A percentile compares a stretch with the other conserved stretches of the same genome.
Evolutionary conservation across 2,797 vertebrate genomes (phyloP).

Genomic region (Botia almorhae): DNA sequence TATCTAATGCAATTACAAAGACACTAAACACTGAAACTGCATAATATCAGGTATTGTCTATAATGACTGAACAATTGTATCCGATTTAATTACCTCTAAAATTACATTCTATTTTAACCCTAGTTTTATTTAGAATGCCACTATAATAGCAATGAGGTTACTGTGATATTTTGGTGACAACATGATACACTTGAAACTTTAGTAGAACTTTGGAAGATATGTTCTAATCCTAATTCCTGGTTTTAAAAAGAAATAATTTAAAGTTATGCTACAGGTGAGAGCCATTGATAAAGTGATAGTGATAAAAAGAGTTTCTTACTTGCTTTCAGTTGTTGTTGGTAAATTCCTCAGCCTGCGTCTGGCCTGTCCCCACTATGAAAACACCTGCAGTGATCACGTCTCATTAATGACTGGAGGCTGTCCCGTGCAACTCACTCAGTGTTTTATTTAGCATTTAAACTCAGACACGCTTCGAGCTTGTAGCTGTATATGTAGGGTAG

Average conservation of each 20-base stretch:
- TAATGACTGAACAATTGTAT: too few species aligned
- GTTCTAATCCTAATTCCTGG: too few species aligned
- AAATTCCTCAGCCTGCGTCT: neutral
- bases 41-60: too few species aligned
- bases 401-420: neutral
- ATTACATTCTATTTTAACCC: too few species aligned
- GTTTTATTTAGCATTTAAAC: neutral
- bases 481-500: neutral
- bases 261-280: neutral
- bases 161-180: too few species aligned
- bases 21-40: too few species aligned
- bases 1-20: too few species aligned
- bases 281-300: neutral
- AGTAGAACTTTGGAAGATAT: too few species aligned
- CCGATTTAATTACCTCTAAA: too few species aligned
- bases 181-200: too few species aligned
- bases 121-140: too few species aligned
- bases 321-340: constrained; percentile 7
- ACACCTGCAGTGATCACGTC: neutral
- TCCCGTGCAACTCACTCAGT: neutral
- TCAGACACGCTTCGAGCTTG: neutral
- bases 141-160: too few species aligned
- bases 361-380: neutral
- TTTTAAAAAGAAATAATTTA: neutral
- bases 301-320: neutral